Evolutionary conservation across 1,140 invertebrate genomes (phyloP), one percentile per base, ranked within the genome.

Genomic region (Trissolcus basalis): DNA sequence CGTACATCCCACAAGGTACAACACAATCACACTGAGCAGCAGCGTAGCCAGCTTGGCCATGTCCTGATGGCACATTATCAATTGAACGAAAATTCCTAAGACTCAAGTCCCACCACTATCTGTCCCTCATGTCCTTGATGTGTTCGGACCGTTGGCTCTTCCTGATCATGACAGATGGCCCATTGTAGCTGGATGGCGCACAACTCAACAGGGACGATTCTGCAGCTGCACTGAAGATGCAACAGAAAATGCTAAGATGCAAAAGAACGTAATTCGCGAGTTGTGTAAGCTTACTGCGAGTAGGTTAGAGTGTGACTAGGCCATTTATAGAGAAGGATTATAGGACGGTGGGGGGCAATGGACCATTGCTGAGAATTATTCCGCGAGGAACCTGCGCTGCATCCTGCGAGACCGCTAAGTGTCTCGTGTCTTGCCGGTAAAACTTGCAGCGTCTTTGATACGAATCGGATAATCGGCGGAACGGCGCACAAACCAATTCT

Each of bases 311-410:
- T 82, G 82, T 84, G 82, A 82, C 83, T 83, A 85, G 83, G 81
- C 80, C 83, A 89, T 89, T 88, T 89, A 88, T 89, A 89, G 80
- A 81, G 78, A 79, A 83, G 64, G 79, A 86, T 75, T 86, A 83
- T 86, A 85, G 84, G 84, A 85, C 86, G 85, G 87, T 87, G 86
- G 86, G 19, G 86, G 85, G 85, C 84, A 85, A 71, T 63, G 43
- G 11, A 63, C 59, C 10, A 61, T 32, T 51, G 27, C 55, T 58
- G 44, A 56, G 61, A 78, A 75, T 75, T 64, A 76, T 72, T 64
- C 53, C 60, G 43, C 58, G 61, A 59, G 41, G 48, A 63, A 59
- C n/a, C 63, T 59, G 47, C 27, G 45, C 58, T 63, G 58, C 58
- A 64, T 68, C 70, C 53, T 58, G 43, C 35, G 35, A 60, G 27